Evolutionary conservation across 2,888 invertebrate genomes (phyloP), one percentile per base, ranked within the genome.

Genomic region (Zootermopsis nevadensis): DNA sequence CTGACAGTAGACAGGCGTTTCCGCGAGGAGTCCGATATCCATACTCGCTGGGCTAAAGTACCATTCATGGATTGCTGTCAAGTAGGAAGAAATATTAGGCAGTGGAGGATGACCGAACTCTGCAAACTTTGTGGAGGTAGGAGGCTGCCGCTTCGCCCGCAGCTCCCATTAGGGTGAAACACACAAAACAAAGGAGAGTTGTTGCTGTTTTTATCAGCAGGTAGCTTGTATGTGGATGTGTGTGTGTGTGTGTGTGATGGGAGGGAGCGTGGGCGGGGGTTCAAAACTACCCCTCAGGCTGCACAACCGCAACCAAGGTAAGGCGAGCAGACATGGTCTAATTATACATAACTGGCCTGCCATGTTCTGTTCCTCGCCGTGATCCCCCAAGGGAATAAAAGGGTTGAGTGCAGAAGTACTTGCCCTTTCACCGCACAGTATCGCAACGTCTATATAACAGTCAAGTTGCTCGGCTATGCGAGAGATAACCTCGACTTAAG

Each of bases 161-260:
- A 76, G 82, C 76, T 82, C 76, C 82, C 82, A 82, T 76, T 76
- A 82, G 82, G 66, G 60, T 55, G 53, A 38, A 82, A 66, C 82
- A 76, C 82, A 76, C 82, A 76, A 82, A 76, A 82, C 82, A 77
- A 82, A 77, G 77, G 55, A 82, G 74, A 74, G 82, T 77, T 55
- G 82, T 82, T 76, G 82, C 76, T 82, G 82, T 82, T 82, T 82
- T 82, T 82, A 82, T 82, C 69, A 69, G 69, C 69, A 69, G 69
- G 69, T 69, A 69, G 33, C 69, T 12, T 69, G 69, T 69, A 31
- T 69, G 6, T 69, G 31, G 30, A 69, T 69, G 31, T 69, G 31
- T 69, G 33, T 30, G 69, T 6, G 15, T 69, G 31, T 69, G 31
- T 69, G 33, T 30, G 69, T 6, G 15, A 22, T 7, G 66, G n/a